Base-by-base conservation (phyloP, 2,113 vertebrate species). In the Varanus komodoensis region DNA sequence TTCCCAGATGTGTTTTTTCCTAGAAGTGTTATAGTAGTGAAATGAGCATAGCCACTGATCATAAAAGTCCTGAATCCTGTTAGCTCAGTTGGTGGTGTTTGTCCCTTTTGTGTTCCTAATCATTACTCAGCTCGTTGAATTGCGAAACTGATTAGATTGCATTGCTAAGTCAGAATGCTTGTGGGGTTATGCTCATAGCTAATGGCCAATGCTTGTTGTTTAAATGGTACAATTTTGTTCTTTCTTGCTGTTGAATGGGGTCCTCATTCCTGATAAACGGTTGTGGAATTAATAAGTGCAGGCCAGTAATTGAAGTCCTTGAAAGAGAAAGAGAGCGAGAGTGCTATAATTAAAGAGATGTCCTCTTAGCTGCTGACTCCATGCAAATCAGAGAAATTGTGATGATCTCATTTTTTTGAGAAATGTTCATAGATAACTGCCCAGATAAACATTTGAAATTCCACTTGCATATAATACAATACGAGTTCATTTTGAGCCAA, bases 211-310 rank as follows among this genome's bases (percentile, higher is more conserved):
- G 91, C 32, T 87, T 79, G 78, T 88, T 44, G 27, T 85, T 89
- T 86, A 52, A 94, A 89, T 21, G 15, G 38, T 48, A 64, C 25
- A 17, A 92, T 92, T 94, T 82, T 87, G 87, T 32, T 94, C 89
- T 52, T 73, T 82, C 2, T 84, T 84, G 3, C 61, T 68, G 17
- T 15, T 82, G 67, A 95, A 91, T 38, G 91, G 90, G 54, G 90
- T 0, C 34, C 7, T 79, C 21, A 1, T 85, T 91, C 69, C 85
- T 79, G 81, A 91, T 90, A 44, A 93, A 92, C 3, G 69, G 61
- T 0, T 34, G 34, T 90, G 44, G 86, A 92, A 94, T 82, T 89
- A 91, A 82, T 50, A 67, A 83, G 67, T 68, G 17, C 21, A 21
- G 38, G 44, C 79, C 0, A n/a, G 11, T 79, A 91, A 82, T 8